Evolutionary conservation across 2,113 vertebrate genomes (phyloP), one percentile per base, ranked within the genome.

Genomic region (Apteryx mantelli): DNA sequence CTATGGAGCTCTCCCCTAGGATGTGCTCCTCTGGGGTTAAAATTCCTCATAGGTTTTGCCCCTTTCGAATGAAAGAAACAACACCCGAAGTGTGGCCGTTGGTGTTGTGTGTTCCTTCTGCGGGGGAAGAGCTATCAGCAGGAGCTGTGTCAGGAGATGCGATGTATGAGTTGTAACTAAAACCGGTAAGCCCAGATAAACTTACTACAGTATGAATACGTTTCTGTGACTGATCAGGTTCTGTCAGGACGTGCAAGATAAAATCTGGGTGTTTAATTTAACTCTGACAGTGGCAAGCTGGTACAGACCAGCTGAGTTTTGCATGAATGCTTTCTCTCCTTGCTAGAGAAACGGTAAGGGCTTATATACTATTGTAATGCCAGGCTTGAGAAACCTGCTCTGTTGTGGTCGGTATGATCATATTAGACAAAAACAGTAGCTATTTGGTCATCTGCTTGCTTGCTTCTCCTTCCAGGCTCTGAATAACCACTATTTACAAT

Each of bases 231-330:
- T 14, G 86, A 77, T 66, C 48, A 50, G 94, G 91, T 87, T 73
- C 81, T 95, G 91, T 87, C 92, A 89, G 93, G 77, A 89, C 12
- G 34, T 89, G 91, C 86, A 48, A 76, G 92, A 88, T 92, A 56
- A 80, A 65, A 80, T 91, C 95, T 30, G 63, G 71, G 20, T 50
- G 83, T 63, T 40, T 74, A 14, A 58, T 88, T 63, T 79, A 34
- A 58, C 81, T n/a, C 24, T 18, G 42, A 73, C 91, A 71, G 87
- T n/a, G 78, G 78, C 91, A 63, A 14, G 78, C 84, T 91, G 88
- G 83, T 66, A 3, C 56, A 58, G 46, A 81, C 36, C 28, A 9
- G 83, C 88, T 0, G 3, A 46, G 83, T 91, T 96, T 48, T 93
- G 95, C 92, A 56, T 82, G 16, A n/a, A 3, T 8, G 60, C 26